Conservation (phyloP, 1,140 invertebrate species). For the Patella vulgata region DNA sequence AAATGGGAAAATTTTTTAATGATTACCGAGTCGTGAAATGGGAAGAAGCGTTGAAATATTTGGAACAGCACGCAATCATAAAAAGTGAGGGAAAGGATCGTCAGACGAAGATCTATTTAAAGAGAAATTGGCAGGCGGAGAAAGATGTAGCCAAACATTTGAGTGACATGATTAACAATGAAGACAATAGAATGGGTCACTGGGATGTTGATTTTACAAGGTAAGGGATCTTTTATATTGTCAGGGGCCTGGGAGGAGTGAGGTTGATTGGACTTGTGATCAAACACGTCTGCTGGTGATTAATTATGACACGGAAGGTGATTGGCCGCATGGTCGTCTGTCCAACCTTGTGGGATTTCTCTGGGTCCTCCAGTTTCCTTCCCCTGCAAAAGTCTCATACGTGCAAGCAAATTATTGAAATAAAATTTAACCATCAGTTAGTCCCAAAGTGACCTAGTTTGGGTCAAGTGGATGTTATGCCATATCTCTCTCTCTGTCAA, state of each 20-base stretch:
- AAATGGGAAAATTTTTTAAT: neutral
- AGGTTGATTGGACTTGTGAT: neutral
- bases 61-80: slow-evolving; percentile 41
- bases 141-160: slow-evolving; percentile 40
- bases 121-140: slow-evolving; percentile 47
- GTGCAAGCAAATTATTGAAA: too few relatives aligned
- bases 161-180: slow-evolving; percentile 26
- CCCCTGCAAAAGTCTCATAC: too few relatives aligned
- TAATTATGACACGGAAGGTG: neutral
- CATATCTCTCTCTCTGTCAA: neutral
- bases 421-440: too few relatives aligned
- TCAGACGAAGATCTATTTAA: slow-evolving; percentile 37
- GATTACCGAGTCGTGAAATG: slow-evolving; percentile 23
- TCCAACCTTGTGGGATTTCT: too few relatives aligned
- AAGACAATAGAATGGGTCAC: slow-evolving; percentile 18
- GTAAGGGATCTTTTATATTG: slow-evolving; percentile 13
- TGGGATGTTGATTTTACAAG: slow-evolving; percentile 43
- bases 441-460: too few relatives aligned
- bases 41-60: slow-evolving; percentile 37
- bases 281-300: neutral
- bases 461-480: neutral
- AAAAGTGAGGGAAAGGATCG: slow-evolving; percentile 27
- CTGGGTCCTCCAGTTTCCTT: too few relatives aligned
- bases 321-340: neutral
- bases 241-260: neutral